Percentiles rank a stretch among this genome's conserved stretches.
These are phyloP conservation scores for Hanleya hanleyi DNA, from an alignment of 2,888 invertebrate species.

Conservation along the genomic window DNA sequence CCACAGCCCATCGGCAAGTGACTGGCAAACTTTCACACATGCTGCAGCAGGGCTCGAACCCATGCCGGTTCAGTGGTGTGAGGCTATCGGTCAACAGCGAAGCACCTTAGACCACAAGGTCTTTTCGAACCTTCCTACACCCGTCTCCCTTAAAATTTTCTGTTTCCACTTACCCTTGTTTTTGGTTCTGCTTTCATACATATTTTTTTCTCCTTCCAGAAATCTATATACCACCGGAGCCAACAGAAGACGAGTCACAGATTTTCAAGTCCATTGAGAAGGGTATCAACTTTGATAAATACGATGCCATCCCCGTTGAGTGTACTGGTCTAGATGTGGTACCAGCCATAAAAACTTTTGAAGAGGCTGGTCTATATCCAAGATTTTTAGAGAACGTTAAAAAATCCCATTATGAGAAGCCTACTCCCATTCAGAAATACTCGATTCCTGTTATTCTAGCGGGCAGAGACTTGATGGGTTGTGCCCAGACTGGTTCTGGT, in stretches of 20 bases:
- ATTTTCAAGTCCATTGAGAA: slow-evolving; percentile 63
- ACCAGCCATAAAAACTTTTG: slow-evolving; percentile 77
- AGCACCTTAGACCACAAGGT: too few relatives aligned
- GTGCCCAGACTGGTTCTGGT: slow-evolving; percentile 98
- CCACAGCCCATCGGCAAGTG: too few relatives aligned
- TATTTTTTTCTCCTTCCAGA: slow-evolving; percentile 43
- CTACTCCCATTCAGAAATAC: slow-evolving; percentile 96
- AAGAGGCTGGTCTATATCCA: slow-evolving; percentile 81
- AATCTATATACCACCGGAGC: slow-evolving; percentile 67
- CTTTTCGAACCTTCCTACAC: too few relatives aligned
- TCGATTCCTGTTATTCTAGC: slow-evolving; percentile 87
- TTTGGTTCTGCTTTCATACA: too few relatives aligned
- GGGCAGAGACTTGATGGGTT: slow-evolving; percentile 94
- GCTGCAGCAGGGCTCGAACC: too few relatives aligned
- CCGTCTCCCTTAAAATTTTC: too few relatives aligned
- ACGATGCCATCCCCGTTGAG: slow-evolving; percentile 72
- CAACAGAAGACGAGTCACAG: slow-evolving; percentile 64
- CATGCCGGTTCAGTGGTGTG: too few relatives aligned
- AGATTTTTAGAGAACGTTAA: slow-evolving; percentile 85
- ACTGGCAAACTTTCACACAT: too few relatives aligned
- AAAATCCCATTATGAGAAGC: slow-evolving; percentile 82
- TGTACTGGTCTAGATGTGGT: slow-evolving; percentile 65
- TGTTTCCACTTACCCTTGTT: too few relatives aligned
- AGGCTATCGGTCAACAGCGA: too few relatives aligned
- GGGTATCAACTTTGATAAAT: slow-evolving; percentile 74